Evolutionary conservation across 30 jellyfish, hydroid and myxozoan species (phyloP).

Genomic region (Chrysaora quinquecirrha): DNA sequence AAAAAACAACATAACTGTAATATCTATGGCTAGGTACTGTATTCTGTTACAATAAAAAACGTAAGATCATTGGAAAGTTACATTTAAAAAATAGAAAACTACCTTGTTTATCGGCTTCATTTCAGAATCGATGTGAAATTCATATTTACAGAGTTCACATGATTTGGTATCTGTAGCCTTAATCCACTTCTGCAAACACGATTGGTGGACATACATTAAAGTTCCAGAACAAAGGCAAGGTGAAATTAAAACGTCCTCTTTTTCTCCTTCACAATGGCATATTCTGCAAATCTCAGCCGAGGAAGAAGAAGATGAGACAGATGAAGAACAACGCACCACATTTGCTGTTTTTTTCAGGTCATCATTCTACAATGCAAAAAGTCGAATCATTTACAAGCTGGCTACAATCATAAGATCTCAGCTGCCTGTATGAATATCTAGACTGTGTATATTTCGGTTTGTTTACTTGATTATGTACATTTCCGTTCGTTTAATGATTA

Average conservation of each 20-base stretch:
- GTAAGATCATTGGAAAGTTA: no score
- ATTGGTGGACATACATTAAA: slow-evolving; percentile 84
- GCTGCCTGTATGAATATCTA: no score
- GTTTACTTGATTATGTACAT: no score
- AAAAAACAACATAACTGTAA: no score
- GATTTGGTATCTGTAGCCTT: slow-evolving; percentile 85
- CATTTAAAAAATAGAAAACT: not conserved
- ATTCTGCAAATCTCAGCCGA: slow-evolving; percentile 80
- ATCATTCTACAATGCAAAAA: slow-evolving; percentile 23
- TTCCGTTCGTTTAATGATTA: no score
- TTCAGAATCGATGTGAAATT: slow-evolving; percentile 82
- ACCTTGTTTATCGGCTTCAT: slow-evolving; percentile 87
- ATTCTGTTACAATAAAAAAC: no score
- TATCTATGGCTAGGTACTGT: no score
- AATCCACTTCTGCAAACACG: slow-evolving; percentile 91
- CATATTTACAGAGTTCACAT: slow-evolving; percentile 90
- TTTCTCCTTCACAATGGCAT: slow-evolving; percentile 93
- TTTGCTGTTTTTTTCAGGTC: slow-evolving; percentile 40
- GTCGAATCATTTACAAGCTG: no score
- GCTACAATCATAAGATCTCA: no score
- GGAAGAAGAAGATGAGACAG: slow-evolving; percentile 71
- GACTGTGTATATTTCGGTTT: no score
- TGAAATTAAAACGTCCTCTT: slow-evolving; percentile 85
- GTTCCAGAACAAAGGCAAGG: slow-evolving; percentile 96
- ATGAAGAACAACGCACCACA: slow-evolving; percentile 72